Base-by-base conservation (phyloP, 2,888 invertebrate species). In the Brachyopa scutellaris region DNA sequence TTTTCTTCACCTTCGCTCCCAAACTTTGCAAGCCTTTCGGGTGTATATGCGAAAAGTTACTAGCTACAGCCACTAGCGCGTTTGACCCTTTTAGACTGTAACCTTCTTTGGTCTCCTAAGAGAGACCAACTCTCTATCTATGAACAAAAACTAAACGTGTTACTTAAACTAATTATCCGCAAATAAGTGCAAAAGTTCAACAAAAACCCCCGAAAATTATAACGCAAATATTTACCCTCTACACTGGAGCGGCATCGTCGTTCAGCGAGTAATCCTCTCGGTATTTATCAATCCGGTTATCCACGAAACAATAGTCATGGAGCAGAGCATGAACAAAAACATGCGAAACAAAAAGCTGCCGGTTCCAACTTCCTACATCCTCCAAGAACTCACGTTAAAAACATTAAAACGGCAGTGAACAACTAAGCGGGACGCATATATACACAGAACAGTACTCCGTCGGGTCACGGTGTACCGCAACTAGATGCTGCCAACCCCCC, bases 301-400 rank as follows among this genome's bases (percentile, higher is more conserved):
- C 69, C 74, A 26, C 33, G 45, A 70, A 69, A 82, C 82, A 82
- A 82, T 82, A 82, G 77, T 70, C 69, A 53, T 70, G 40, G 36
- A 21, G 55, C 0, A 23, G 38, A 42, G 5, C 13, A 26, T 21
- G 40, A 38, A 26, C 33, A 53, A 36, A 49, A 40, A 53, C 51
- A 51, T 9, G 13, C 29, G 23, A 40, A 45, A 61, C 49, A 67
- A 72, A 55, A 64, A 51, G 36, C 45, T 70, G 62, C 70, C 47
- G 51, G 45, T 55, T 53, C 21, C 33, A 51, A 29, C 33, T n/a
- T n/a, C n/a, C n/a, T n/a, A n/a, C n/a, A 61, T 67, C 59, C 66
- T 61, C 38, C 31, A 21, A 19, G 36, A 51, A 36, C 42, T 36
- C 55, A 47, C 77, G 53, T 40, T 42, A 59, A 42, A 19, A 69